Evolutionary conservation across 2,888 invertebrate genomes (phyloP), one percentile per base, ranked within the genome.

Genomic region (Stenchaetothrips biformis): DNA sequence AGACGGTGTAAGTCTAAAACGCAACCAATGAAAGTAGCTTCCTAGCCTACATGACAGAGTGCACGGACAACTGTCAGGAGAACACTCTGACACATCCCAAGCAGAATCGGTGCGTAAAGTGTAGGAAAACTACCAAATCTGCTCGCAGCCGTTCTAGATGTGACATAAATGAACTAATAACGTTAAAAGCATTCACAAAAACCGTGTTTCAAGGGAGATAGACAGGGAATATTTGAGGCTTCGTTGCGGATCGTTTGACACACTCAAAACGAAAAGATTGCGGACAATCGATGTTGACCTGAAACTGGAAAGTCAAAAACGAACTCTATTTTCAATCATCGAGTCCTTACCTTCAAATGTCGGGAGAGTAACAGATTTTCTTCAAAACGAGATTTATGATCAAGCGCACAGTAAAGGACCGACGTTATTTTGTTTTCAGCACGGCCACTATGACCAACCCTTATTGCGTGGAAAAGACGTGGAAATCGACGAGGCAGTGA

Each of bases 41-140:
- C 25, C 67, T 74, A 74, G 67, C 67, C 67, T 74, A 74, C 67
- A 74, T 74, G 67, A 74, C 67, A 74, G 67, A 11, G 67, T n/a
- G 25, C 67, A 74, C 67, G 67, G 11, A 74, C 8, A 25, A 0
- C 25, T 74, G 67, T 21, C 67, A 74, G 7, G 67, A 25, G 67
- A 11, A 37, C 8, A 53, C 53, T 4, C 9, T 4, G 13, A 53
- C 16, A 53, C 6, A 53, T 18, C 53, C 6, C 13, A 53, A 7
- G 13, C 9, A 37, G 37, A 37, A 4, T 4, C 37, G 4, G 37
- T 2, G 4, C 37, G 37, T 37, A 37, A 37, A 37, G 37, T 37
- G 37, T 4, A 37, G 37, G 4, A 37, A 37, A 37, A 37, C 2
- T 37, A 37, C 4, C 37, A 37, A 37, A 37, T 37, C 37, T 37